Evolutionary conservation across 2,113 vertebrate genomes (phyloP).

Genomic region (Burhinus bistriatus): DNA sequence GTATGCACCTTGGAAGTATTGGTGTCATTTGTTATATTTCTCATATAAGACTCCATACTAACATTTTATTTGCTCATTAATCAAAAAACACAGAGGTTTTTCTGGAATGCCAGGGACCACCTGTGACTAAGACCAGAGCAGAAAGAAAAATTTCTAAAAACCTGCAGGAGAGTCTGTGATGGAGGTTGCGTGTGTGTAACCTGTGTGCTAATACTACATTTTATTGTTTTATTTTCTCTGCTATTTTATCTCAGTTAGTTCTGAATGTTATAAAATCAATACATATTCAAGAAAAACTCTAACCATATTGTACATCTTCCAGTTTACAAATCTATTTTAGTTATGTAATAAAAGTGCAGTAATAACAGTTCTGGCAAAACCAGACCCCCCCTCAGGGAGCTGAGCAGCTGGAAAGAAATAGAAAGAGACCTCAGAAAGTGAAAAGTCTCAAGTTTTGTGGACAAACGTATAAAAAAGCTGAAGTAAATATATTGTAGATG

Average conservation of each 20-base stretch:
- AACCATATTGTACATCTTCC: not conserved
- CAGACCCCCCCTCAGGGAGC: not conserved
- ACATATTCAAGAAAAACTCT: not conserved
- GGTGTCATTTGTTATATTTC: not conserved
- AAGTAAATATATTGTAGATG: not conserved
- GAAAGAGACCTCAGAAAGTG: not conserved
- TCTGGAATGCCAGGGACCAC: not conserved
- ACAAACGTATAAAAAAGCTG: not conserved
- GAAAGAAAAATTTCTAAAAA: not conserved
- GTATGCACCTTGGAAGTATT: not conserved
- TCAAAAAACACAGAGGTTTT: not conserved
- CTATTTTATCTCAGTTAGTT: not conserved
- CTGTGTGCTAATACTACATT: not conserved
- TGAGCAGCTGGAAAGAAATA: not conserved
- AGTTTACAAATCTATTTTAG: not conserved
- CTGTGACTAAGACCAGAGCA: not conserved
- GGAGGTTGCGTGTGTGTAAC: not conserved
- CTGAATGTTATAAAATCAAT: not conserved
- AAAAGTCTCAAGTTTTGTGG: not conserved
- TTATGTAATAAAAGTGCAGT: not conserved
- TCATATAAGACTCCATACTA: not conserved
- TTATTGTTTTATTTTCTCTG: not conserved
- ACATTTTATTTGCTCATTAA: not conserved
- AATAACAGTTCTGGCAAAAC: not conserved
- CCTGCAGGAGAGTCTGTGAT: not conserved